Evolutionary conservation across 2,797 vertebrate species (phyloP).

Genomic region (Taeniopygia guttata): DNA sequence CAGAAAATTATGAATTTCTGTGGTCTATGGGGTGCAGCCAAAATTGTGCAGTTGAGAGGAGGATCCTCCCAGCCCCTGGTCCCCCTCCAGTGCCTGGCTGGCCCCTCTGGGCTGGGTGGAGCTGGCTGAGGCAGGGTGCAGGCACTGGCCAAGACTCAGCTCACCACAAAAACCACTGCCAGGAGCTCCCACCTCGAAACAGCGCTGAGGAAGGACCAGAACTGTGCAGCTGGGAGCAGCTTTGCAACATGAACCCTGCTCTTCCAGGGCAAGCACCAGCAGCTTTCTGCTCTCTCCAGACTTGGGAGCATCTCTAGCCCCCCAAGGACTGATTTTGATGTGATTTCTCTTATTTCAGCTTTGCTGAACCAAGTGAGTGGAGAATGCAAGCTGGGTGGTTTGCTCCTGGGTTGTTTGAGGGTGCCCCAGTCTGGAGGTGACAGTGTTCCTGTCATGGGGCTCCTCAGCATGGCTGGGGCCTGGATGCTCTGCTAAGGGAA

Average conservation of each 20-base stretch:
- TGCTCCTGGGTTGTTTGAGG: neutral
- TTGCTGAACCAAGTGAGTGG: neutral
- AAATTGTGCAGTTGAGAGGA: neutral
- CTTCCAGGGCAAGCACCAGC: neutral
- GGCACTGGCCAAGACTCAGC: neutral
- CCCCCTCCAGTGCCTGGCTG: neutral
- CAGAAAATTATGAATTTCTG: neutral
- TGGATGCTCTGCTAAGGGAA: neutral
- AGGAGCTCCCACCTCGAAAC: neutral
- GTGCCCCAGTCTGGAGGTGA: neutral
- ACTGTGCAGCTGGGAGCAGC: neutral
- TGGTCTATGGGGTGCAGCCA: neutral
- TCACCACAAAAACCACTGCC: neutral
- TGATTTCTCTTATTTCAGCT: neutral
- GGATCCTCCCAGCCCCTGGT: neutral
- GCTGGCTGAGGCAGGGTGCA: neutral
- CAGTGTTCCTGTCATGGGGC: neutral
- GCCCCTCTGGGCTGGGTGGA: fast-evolving
- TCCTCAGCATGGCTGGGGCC: neutral
- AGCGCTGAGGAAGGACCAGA: neutral
- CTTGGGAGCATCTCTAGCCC: neutral
- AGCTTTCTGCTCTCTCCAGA: neutral
- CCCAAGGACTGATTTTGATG: neutral
- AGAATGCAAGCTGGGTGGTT: neutral
- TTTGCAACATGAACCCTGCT: neutral